Percentiles rank a stretch among this genome's conserved stretches.
Evolutionary conservation across 2,888 invertebrate species (phyloP).

Genomic region (Adela reaumurella): DNA sequence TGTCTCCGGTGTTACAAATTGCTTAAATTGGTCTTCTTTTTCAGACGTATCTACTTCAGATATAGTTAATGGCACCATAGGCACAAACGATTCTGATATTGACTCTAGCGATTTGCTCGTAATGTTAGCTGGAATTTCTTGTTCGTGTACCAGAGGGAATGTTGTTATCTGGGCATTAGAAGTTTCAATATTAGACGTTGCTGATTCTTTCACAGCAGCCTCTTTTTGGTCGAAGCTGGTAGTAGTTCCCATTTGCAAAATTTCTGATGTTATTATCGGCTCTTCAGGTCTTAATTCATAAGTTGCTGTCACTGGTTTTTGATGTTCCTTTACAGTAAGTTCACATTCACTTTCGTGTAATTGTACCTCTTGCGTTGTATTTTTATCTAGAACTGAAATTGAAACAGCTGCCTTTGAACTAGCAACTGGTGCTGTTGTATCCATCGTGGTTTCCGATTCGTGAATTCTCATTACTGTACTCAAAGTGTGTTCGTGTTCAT

Average conservation of each 20-base stretch:
- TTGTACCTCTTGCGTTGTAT: slow-evolving; percentile 52
- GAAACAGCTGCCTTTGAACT: slow-evolving; percentile 40
- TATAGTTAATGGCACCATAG: slow-evolving; percentile 60
- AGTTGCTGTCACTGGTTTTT: slow-evolving; percentile 53
- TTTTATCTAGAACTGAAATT: slow-evolving; percentile 57
- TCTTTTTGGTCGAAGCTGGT: slow-evolving; percentile 54
- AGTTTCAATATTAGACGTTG: slow-evolving; percentile 50
- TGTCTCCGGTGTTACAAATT: slow-evolving; percentile 22
- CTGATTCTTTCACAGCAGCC: slow-evolving; percentile 27
- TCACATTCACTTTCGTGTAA: slow-evolving; percentile 65
- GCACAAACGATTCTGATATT: slow-evolving; percentile 47
- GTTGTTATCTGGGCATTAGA: slow-evolving; percentile 62
- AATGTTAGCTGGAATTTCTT: slow-evolving; percentile 47
- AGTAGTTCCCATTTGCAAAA: slow-evolving; percentile 30
- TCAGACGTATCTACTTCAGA: slow-evolving; percentile 62
- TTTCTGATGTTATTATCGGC: slow-evolving; percentile 58
- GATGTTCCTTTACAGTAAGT: slow-evolving; percentile 46
- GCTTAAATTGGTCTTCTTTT: slow-evolving; percentile 56
- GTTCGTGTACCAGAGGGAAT: slow-evolving; percentile 61
- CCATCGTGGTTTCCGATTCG: slow-evolving; percentile 58
- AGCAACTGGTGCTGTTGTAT: slow-evolving; percentile 32
- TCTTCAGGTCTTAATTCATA: slow-evolving; percentile 56
- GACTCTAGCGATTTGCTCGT: slow-evolving; percentile 22
- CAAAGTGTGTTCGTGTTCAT: slow-evolving; percentile 59
- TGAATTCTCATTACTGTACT: slow-evolving; percentile 54